These are phyloP conservation scores for Eristalis tenax DNA, from an alignment of 2,888 invertebrate species.

Conservation along the genomic window DNA sequence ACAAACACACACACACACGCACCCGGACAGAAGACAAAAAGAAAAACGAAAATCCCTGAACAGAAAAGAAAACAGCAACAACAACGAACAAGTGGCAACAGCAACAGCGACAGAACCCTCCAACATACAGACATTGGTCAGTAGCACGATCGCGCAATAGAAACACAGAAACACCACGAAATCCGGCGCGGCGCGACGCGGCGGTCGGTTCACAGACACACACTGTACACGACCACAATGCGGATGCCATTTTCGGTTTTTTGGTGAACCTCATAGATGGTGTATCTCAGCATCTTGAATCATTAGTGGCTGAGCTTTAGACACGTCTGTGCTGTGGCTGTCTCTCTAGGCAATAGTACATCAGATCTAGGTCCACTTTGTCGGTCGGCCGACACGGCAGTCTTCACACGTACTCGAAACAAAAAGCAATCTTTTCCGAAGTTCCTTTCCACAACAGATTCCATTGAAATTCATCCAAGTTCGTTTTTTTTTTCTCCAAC, in stretches of 20 bases:
- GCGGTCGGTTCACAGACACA: not conserved
- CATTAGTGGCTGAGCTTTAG: constrained; percentile 61
- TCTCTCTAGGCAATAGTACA: constrained; percentile 52
- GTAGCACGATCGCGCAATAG: constrained; percentile 57
- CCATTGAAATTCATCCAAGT: constrained; percentile 1
- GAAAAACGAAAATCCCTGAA: not conserved
- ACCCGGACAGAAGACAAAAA: not conserved
- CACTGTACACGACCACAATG: constrained; percentile 27
- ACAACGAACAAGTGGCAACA: constrained; percentile 5
- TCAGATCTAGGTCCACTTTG: constrained; percentile 47
- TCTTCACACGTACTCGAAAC: constrained; percentile 33
- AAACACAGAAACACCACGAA: constrained; percentile 17
- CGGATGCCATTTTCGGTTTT: constrained; percentile 46
- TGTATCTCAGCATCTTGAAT: constrained; percentile 54
- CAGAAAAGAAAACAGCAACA: constrained; percentile 28
- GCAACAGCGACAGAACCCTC: constrained; percentile 38
- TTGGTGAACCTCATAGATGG: constrained; percentile 64
- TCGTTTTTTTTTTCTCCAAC: constrained; percentile 8
- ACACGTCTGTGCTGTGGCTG: constrained; percentile 35
- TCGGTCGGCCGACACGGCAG: constrained; percentile 68
- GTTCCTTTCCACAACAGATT: constrained; percentile 31
- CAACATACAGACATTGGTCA: constrained; percentile 22
- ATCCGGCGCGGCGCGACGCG: too few relatives aligned
- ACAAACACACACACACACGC: not conserved
- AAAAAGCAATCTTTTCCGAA: constrained; percentile 34